Percentiles rank a stretch among this genome's conserved stretches.
phyloP scores from a whole-genome alignment of 2,888 invertebrate genomes.

The Chymomyza procnemis region DNA sequence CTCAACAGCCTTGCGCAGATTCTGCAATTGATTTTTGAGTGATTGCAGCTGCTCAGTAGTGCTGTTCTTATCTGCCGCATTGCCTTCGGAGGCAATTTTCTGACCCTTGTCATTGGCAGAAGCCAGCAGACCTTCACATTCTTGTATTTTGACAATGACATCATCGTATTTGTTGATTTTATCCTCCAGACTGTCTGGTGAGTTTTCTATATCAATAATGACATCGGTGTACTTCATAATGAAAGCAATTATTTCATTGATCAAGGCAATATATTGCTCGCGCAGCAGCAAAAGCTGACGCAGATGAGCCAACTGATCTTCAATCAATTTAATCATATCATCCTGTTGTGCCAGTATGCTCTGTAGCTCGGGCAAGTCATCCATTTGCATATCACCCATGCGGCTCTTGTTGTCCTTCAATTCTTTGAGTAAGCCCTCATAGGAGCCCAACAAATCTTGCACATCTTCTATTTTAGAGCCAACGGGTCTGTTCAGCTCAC shows the following conservation, averaged over 20 bases:
- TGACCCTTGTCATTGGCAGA: constrained; percentile 94
- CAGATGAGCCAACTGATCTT: constrained; percentile 90
- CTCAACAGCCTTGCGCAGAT: constrained; percentile 89
- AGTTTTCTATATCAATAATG: constrained; percentile 90
- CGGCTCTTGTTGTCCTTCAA: constrained; percentile 88
- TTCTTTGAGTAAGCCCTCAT: constrained; percentile 88
- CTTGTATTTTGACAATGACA: constrained; percentile 91
- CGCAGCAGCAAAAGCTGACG: constrained; percentile 88
- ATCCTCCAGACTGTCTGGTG: constrained; percentile 89
- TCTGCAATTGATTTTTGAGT: constrained; percentile 89
- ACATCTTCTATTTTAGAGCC: constrained; percentile 94
- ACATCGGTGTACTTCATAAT: constrained; percentile 92
- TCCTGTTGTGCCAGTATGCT: constrained; percentile 90
- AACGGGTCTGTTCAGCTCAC: constrained; percentile 90
- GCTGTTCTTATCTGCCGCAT: constrained; percentile 90
- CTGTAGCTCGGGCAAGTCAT: constrained; percentile 88
- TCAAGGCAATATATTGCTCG: constrained; percentile 91
- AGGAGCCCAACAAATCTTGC: constrained; percentile 87
- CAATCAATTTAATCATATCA: constrained; percentile 89
- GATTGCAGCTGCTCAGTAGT: constrained; percentile 93
- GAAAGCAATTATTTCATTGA: constrained; percentile 92
- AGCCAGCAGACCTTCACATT: constrained; percentile 91
- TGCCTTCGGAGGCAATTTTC: constrained; percentile 94
- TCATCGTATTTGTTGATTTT: constrained; percentile 93
- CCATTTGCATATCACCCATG: constrained; percentile 87